A percentile compares a stretch with the other conserved stretches of the same genome.
phyloP scores from a whole-genome alignment of 2,888 invertebrate species.

The Callinectes sapidus region DNA sequence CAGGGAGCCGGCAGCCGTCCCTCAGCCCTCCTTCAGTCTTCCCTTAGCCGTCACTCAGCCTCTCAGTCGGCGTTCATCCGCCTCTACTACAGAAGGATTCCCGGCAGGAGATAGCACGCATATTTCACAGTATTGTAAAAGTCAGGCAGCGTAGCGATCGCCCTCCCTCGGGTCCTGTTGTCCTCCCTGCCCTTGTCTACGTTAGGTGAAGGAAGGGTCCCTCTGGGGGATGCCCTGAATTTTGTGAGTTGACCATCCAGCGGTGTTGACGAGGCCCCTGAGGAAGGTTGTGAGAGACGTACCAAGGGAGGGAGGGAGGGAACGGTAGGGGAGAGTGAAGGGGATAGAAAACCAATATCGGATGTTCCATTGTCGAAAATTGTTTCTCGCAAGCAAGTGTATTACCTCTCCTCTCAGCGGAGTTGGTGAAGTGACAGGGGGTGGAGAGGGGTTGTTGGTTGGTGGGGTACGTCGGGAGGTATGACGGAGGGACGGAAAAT shows the following conservation, averaged over 20 bases:
- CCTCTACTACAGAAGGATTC: not conserved
- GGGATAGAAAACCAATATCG: conserved; percentile 19
- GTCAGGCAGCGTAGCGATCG: not conserved
- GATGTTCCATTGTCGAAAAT: conserved; percentile 24
- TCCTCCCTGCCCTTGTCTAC: not conserved
- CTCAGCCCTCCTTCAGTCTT: not conserved
- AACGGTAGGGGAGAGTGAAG: not conserved
- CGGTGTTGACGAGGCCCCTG: conserved; percentile 19
- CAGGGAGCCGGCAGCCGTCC: not conserved
- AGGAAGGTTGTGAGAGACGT: not conserved
- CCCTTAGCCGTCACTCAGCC: not conserved
- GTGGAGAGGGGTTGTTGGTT: not conserved
- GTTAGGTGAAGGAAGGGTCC: conserved; percentile 15
- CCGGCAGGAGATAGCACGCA: not conserved
- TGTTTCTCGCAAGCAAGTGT: conserved; percentile 28
- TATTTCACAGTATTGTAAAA: conserved; percentile 23
- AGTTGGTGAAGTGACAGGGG: not conserved
- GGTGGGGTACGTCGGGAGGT: not conserved
- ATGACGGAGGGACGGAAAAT: not conserved
- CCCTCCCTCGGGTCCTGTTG: not conserved
- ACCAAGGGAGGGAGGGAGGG: not conserved
- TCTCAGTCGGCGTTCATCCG: not conserved
- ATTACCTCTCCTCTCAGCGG: conserved; percentile 5
- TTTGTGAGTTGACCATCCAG: conserved; percentile 20
- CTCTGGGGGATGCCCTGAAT: not conserved